Percentiles rank a stretch among this genome's conserved stretches.
These are phyloP conservation scores for Trachemys scripta DNA, from an alignment of 2,113 vertebrate species.

Conservation along the genomic window DNA sequence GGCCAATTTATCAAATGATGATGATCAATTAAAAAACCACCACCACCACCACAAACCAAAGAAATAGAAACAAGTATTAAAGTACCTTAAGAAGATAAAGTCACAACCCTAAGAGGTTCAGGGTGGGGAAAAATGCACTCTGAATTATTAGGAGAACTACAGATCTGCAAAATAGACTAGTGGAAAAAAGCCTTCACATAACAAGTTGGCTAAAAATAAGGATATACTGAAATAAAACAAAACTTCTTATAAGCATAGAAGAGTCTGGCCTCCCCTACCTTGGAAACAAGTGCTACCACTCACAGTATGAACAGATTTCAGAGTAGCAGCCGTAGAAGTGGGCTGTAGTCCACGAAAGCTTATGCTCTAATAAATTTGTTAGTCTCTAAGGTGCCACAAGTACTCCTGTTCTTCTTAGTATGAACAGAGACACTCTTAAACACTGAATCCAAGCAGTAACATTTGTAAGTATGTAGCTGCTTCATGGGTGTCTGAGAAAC, in stretches of 20 bases:
- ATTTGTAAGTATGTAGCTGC: not conserved
- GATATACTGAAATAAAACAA: not conserved
- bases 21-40: not conserved
- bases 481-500: not conserved
- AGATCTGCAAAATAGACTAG: not conserved
- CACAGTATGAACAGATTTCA: not conserved
- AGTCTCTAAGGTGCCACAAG: no score
- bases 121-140: not conserved
- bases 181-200: not conserved
- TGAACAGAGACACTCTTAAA: not conserved
- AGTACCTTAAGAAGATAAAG: not conserved
- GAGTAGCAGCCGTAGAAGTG: no score
- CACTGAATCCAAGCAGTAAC: not conserved
- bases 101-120: not conserved
- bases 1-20: not conserved
- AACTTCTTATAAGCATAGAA: not conserved
- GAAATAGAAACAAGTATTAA: not conserved
- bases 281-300: not conserved
- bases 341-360: no score
- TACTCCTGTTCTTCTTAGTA: no score
- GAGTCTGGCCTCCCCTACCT: not conserved
- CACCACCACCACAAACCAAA: not conserved
- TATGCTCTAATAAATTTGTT: no score
- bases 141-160: not conserved
- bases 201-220: not conserved